Base-by-base conservation (phyloP, 2,113 vertebrate species). In the Psophia crepitans region DNA sequence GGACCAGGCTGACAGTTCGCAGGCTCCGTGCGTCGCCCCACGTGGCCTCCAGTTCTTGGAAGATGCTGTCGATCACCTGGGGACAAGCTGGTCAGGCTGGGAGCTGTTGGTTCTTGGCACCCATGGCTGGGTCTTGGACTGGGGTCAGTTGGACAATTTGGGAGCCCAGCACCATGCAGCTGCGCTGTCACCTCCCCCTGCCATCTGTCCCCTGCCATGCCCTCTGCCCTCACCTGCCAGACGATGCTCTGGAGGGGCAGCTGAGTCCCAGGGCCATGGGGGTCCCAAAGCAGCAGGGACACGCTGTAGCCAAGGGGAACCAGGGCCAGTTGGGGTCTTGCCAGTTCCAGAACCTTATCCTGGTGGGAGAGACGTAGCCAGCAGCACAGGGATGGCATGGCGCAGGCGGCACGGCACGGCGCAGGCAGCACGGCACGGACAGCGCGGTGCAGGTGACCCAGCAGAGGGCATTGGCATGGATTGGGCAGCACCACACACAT, bases 201-300 rank as follows among this genome's bases (percentile, higher is more conserved):
- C 12, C 82, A 46, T 15, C 46, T 89, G 48, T 75, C 7, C 24
- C 5, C 44, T 19, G 21, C 69, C 41, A 4, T 51, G 22, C 24
- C 60, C 76, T 43, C 41, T 74, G 39, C 32, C 74, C 84, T 94
- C 92, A 98, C 98, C 98, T 98, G 97, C 94, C 95, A 96, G 88
- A 98, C 15, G 30, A 98, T 91, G 43, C 96, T 96, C 66, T 96
- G 93, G n/a, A 93, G 86, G 7, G 96, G 78, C 26, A 89, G 61
- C 54, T 96, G 87, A 18, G 73, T 95, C 37, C 77, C 94, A 32
- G 94, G 80, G 15, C 79, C 70, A 3, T 46, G 91, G 27, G 96
- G 96, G 37, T 98, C 98, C 95, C 95, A 97, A 73, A 99, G 96
- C 92, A 99, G 84, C 90, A 99, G 85, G 8, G 98, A 96, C 87